Evolutionary conservation across 2,888 invertebrate genomes (phyloP).

Genomic region (Scaptomyza polygonia): DNA sequence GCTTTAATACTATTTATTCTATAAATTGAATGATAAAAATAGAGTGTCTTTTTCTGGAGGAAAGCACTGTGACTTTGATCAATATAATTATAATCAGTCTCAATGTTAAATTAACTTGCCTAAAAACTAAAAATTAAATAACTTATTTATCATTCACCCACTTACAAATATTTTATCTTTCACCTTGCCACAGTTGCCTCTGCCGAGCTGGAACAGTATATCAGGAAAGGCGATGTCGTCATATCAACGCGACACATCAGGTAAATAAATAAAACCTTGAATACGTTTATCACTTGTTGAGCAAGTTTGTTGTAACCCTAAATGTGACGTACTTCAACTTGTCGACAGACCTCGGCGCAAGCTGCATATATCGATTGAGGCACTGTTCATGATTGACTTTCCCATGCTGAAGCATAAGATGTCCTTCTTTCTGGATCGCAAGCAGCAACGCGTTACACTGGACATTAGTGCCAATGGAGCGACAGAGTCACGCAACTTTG

Average conservation of each 20-base stretch:
- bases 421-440: slow-evolving; percentile 84
- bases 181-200: slow-evolving; percentile 80
- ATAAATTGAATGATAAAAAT: too few relatives aligned
- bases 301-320: not conserved
- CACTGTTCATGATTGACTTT: slow-evolving; percentile 85
- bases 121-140: not conserved
- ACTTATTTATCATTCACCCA: not conserved
- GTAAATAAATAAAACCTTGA: slow-evolving; percentile 66
- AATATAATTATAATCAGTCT: too few relatives aligned
- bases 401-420: slow-evolving; percentile 84
- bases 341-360: slow-evolving; percentile 82
- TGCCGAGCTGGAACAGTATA: slow-evolving; percentile 83
- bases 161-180: slow-evolving; percentile 19
- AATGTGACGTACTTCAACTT: not conserved
- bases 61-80: too few relatives aligned
- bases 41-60: too few relatives aligned
- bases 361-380: slow-evolving; percentile 84
- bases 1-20: too few relatives aligned
- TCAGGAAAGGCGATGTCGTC: slow-evolving; percentile 84
- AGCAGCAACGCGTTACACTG: slow-evolving; percentile 83
- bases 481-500: slow-evolving; percentile 83
- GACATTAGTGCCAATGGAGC: slow-evolving; percentile 83
- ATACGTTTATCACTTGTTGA: slow-evolving; percentile 17
- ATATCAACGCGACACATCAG: slow-evolving; percentile 84
- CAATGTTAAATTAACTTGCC: too few relatives aligned